These are phyloP conservation scores for Eupithecia inturbata DNA, from an alignment of 2,888 invertebrate species.

Conservation along the genomic window DNA sequence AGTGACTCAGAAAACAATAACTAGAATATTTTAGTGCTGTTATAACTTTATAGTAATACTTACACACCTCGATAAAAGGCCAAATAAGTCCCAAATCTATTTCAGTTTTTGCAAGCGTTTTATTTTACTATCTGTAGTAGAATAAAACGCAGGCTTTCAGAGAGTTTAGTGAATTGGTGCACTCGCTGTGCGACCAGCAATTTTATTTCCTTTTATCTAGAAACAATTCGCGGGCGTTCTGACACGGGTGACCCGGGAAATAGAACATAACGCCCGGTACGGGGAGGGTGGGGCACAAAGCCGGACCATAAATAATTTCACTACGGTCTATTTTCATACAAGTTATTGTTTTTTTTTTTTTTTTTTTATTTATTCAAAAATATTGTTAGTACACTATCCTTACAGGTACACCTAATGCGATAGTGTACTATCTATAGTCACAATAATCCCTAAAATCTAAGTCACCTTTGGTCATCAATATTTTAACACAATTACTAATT, in stretches of 20 bases:
- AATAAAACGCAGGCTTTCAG: conserved; percentile 1
- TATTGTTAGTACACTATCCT: too few species aligned
- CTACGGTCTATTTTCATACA: not conserved
- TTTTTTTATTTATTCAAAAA: too few species aligned
- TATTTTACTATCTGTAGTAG: not conserved
- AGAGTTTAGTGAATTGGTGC: conserved; percentile 8
- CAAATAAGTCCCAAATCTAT: not conserved
- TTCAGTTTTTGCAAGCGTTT: not conserved
- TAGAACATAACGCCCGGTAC: conserved; percentile 23
- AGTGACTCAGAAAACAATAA: not conserved
- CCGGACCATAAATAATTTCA: not conserved
- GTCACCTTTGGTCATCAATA: too few species aligned
- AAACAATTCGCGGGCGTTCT: conserved; percentile 30
- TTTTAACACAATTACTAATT: too few species aligned
- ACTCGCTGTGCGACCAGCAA: conserved; percentile 2
- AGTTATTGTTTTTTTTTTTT: too few species aligned
- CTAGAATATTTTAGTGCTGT: too few species aligned
- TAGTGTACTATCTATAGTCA: too few species aligned
- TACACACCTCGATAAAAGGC: not conserved
- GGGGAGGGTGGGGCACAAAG: not conserved
- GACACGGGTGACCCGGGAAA: conserved; percentile 30
- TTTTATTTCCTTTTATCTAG: conserved; percentile 25
- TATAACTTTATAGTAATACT: too few species aligned
- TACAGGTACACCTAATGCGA: too few species aligned
- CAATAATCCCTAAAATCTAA: too few species aligned